Conservation (phyloP, 2,888 invertebrate genomes). For the Andrena bicolor region DNA sequence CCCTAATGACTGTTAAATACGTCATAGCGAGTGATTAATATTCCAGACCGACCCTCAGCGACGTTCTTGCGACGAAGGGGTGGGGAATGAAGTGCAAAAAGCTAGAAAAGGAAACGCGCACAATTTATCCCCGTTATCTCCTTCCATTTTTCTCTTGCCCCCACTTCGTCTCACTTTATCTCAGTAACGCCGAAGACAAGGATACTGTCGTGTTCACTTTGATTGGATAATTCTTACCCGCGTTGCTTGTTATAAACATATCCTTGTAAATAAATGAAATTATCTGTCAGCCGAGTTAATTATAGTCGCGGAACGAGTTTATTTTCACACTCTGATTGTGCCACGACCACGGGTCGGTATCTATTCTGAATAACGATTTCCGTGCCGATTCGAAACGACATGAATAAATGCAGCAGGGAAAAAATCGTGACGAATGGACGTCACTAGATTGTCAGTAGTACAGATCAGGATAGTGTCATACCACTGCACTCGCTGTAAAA, state of each 20-base stretch:
- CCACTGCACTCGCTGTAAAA: not conserved
- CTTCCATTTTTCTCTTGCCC: not conserved
- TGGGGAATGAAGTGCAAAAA: conserved; percentile 22
- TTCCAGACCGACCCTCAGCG: conserved; percentile 47
- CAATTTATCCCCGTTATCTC: conserved; percentile 11
- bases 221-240: conserved; percentile 12
- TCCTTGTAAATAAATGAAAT: conserved; percentile 6
- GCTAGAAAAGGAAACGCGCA: conserved; percentile 9
- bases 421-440: not conserved
- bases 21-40: conserved; percentile 74
- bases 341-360: conserved; percentile 25
- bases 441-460: not conserved
- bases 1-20: conserved; percentile 72
- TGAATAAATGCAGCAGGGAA: not conserved
- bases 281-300: conserved; percentile 13
- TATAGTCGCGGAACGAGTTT: conserved; percentile 42
- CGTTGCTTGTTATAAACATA: conserved; percentile 11
- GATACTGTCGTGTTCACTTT: not conserved
- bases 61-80: conserved; percentile 35
- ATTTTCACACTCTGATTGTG: conserved; percentile 56
- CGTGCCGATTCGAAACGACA: conserved; percentile 4
- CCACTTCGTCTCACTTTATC: not conserved
- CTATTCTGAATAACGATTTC: conserved; percentile 49
- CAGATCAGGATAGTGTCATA: not conserved
- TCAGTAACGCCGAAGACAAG: not conserved